Evolutionary conservation across 2,797 vertebrate species (phyloP).

Genomic region (Acipenser ruthenus): DNA sequence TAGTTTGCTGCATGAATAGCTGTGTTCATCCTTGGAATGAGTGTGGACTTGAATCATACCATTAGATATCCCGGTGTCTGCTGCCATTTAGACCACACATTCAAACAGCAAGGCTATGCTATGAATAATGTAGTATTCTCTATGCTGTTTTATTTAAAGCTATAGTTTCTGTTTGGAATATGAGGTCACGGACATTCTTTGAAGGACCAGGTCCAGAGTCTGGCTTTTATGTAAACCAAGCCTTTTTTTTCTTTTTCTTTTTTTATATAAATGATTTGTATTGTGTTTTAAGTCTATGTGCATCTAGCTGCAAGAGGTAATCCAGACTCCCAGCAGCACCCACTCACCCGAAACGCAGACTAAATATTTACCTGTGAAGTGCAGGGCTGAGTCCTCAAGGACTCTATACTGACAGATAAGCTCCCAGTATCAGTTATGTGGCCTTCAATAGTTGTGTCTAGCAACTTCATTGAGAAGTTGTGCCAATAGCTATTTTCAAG

Average conservation of each 20-base stretch:
- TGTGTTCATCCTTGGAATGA: no score
- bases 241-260: conserved; percentile 16
- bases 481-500: not conserved
- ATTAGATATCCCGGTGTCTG: no score
- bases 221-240: conserved; percentile 10
- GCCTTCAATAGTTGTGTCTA: conserved; percentile 29
- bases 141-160: no score
- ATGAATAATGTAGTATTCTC: no score
- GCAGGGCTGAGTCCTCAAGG: conserved; percentile 33
- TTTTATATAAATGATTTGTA: not conserved
- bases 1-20: no score
- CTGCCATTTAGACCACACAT: no score
- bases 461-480: conserved; percentile 21
- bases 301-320: conserved; percentile 20
- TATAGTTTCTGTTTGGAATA: not conserved
- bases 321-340: conserved; percentile 21
- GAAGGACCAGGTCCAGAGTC: conserved; percentile 3
- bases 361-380: conserved; percentile 42
- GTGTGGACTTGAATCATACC: no score
- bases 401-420: conserved; percentile 31
- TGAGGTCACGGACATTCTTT: not conserved
- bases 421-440: conserved; percentile 21
- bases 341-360: conserved; percentile 24
- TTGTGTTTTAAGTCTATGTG: conserved; percentile 18
- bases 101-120: no score